Percentiles rank a stretch among this genome's conserved stretches.
phyloP scores from a whole-genome alignment of 2,113 vertebrate genomes.

The Hypanus sabinus region DNA sequence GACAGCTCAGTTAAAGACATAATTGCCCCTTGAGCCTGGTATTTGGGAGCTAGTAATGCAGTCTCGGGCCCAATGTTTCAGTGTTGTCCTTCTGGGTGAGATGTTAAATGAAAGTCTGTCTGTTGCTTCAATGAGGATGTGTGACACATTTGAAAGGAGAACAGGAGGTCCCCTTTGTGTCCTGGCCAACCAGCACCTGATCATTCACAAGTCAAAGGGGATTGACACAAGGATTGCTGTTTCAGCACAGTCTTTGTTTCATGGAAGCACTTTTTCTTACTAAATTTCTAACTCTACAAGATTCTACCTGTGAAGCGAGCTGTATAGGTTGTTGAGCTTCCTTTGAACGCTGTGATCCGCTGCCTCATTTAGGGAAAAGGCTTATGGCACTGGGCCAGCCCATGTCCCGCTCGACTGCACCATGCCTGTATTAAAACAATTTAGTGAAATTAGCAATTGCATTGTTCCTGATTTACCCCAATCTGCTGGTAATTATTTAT shows the following conservation, averaged over 20 bases:
- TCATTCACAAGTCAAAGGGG: too few species aligned
- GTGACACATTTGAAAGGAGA: not conserved
- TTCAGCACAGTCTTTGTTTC: not conserved
- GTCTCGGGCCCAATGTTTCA: not conserved
- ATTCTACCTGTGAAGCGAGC: not conserved
- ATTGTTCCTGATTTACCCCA: constrained; percentile 33
- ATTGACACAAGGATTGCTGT: not conserved
- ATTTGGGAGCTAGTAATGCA: not conserved
- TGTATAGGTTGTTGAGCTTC: not conserved
- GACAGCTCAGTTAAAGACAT: not conserved
- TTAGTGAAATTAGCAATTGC: constrained; percentile 32
- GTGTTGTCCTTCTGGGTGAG: not conserved
- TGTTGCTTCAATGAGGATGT: not conserved
- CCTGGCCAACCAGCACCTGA: not conserved
- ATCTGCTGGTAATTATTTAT: constrained; percentile 36
- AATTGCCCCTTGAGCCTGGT: not conserved
- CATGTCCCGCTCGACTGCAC: constrained; percentile 13
- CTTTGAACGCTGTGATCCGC: not conserved
- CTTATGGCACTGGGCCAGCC: constrained; percentile 22
- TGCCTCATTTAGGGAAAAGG: constrained; percentile 16
- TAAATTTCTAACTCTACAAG: not conserved
- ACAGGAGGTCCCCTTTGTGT: not conserved
- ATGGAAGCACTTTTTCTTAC: not conserved
- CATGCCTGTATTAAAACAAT: constrained; percentile 34
- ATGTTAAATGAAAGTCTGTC: not conserved